Evolutionary conservation across 1,140 invertebrate species (phyloP).

Genomic region (Sweltsa coloradensis): DNA sequence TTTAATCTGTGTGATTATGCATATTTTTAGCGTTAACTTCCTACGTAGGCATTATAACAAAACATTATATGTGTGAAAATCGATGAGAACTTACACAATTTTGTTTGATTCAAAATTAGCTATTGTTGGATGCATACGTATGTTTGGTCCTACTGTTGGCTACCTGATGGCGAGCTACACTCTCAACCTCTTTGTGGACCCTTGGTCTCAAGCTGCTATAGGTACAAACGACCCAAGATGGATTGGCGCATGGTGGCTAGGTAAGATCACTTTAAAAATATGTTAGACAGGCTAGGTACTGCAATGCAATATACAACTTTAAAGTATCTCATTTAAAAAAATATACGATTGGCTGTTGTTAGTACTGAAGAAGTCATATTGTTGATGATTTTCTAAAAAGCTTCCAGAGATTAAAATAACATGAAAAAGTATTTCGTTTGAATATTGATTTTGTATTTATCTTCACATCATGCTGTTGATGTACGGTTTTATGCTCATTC

Average conservation of each 20-base stretch:
- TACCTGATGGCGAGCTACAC: constrained; percentile 16
- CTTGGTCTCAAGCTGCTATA: constrained; percentile 16
- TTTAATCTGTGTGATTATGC: no score
- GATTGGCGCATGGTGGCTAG: constrained; percentile 32
- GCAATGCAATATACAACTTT: not conserved
- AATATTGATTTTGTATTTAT: no score
- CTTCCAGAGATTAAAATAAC: not conserved
- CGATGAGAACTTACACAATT: not conserved
- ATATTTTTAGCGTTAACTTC: no score
- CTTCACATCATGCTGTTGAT: no score
- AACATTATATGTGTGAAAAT: no score
- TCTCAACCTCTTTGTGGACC: constrained; percentile 16
- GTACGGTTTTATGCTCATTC: no score
- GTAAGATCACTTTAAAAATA: no score
- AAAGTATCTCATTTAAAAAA: not conserved
- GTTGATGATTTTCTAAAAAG: not conserved
- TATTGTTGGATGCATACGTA: constrained; percentile 20
- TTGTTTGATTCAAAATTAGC: constrained; percentile 19
- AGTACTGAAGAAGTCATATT: constrained; percentile 8
- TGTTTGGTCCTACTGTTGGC: constrained; percentile 27
- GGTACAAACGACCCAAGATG: constrained; percentile 24
- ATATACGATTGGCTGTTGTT: not conserved
- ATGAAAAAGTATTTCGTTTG: no score
- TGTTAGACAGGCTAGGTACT: no score
- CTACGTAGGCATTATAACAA: no score